Percentiles rank a stretch among this genome's conserved stretches.
phyloP scores from a whole-genome alignment of 92 coral and sea anemone species.

The Epizoanthus illoricatus region DNA sequence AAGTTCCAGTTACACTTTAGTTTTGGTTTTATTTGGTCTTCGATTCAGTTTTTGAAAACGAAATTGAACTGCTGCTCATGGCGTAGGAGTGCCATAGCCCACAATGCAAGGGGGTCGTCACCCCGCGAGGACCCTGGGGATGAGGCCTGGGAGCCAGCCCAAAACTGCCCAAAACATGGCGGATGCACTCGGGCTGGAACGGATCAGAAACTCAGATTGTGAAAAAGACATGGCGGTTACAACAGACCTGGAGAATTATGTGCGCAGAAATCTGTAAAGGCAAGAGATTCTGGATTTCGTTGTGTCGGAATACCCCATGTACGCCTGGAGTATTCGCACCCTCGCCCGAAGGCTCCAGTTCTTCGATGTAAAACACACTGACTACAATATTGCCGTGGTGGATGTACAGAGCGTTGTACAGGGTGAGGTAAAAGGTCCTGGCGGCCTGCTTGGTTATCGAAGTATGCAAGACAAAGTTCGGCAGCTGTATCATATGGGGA shows the following conservation, averaged over 20 bases:
- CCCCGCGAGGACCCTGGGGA: too few species aligned
- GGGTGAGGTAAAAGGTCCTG: slow-evolving; percentile 39
- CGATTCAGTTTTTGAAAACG: too few species aligned
- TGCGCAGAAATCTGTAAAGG: slow-evolving; percentile 6
- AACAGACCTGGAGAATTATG: slow-evolving; percentile 17
- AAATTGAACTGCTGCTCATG: too few species aligned
- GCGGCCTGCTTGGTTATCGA: slow-evolving; percentile 37
- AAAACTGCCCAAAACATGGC: background rate
- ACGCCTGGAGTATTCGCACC: background rate
- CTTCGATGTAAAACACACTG: too few species aligned
- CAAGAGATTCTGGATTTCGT: slow-evolving; percentile 15
- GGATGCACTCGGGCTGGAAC: slow-evolving; percentile 7
- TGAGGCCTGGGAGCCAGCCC: too few species aligned
- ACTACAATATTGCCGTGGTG: background rate
- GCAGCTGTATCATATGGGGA: slow-evolving; percentile 14
- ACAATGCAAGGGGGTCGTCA: too few species aligned
- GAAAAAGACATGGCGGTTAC: slow-evolving; percentile 8
- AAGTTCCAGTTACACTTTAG: too few species aligned
- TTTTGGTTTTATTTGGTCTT: too few species aligned
- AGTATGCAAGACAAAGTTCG: slow-evolving; percentile 33
- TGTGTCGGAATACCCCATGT: background rate
- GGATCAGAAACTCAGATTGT: slow-evolving; percentile 29
- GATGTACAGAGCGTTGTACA: slow-evolving; percentile 15
- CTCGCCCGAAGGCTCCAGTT: slow-evolving; percentile 5
- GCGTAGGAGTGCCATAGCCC: too few species aligned